A percentile compares a stretch with the other conserved stretches of the same genome.
Conservation (phyloP, 2,113 vertebrate genomes). For the Labrus mixtus region DNA sequence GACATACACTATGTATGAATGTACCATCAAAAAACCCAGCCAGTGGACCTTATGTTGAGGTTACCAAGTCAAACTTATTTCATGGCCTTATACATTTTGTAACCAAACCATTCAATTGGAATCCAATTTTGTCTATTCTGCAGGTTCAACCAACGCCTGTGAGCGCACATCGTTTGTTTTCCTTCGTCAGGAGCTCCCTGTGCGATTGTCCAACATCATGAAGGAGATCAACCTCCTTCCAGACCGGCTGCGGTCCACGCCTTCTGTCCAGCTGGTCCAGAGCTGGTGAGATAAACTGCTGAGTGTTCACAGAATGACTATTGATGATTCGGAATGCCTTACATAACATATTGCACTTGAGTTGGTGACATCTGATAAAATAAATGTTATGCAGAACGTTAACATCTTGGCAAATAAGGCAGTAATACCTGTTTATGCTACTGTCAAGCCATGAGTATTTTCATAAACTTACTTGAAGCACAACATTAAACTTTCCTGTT, state of each 20-base stretch:
- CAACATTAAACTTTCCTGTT: not conserved
- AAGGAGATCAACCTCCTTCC: slow-evolving; percentile 93
- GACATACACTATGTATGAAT: no score
- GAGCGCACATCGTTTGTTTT: slow-evolving; percentile 92
- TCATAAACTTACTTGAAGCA: not conserved
- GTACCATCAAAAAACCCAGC: not conserved
- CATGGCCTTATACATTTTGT: not conserved
- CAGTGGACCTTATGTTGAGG: not conserved
- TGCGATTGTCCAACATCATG: slow-evolving; percentile 93
- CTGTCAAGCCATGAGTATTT: no score
- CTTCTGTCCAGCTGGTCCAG: slow-evolving; percentile 90
- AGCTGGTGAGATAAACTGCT: slow-evolving; percentile 84
- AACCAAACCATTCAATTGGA: not conserved
- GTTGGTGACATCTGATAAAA: not conserved
- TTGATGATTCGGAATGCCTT: not conserved
- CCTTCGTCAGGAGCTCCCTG: slow-evolving; percentile 91
- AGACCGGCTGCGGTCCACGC: slow-evolving; percentile 85
- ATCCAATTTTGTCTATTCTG: not conserved
- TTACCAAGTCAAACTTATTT: no score
- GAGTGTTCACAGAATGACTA: not conserved
- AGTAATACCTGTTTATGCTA: no score
- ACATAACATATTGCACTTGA: not conserved
- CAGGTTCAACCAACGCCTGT: slow-evolving; percentile 91
- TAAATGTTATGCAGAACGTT: not conserved
- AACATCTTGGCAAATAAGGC: no score